Percentiles rank a stretch among this genome's conserved stretches.
These are phyloP conservation scores for Eidolon helvum DNA, from an alignment of 2,113 vertebrate genomes.

Conservation along the genomic window DNA sequence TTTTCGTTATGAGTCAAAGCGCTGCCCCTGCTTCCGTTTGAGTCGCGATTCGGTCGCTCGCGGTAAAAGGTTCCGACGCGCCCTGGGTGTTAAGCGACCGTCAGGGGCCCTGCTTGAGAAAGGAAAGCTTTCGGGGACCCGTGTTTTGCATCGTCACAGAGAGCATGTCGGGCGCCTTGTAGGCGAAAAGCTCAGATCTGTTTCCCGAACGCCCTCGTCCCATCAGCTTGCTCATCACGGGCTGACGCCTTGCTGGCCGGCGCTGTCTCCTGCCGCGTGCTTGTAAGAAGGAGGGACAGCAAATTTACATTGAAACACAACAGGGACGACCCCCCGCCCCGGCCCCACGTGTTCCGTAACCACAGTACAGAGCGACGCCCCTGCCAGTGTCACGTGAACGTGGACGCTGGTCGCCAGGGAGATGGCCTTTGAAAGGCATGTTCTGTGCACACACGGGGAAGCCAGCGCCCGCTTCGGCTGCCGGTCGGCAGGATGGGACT, in stretches of 20 bases:
- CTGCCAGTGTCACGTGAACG: fast-evolving
- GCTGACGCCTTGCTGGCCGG: not conserved
- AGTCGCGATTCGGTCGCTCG: not conserved
- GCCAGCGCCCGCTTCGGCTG: fast-evolving
- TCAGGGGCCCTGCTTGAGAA: not conserved
- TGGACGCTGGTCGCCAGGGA: not conserved
- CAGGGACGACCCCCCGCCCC: fast-evolving
- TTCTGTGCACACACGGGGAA: fast-evolving
- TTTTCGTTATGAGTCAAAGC: not conserved
- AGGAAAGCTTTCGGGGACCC: not conserved
- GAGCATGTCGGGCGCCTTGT: fast-evolving
- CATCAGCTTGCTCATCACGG: fast-evolving
- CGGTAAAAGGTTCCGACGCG: fast-evolving
- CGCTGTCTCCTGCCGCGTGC: fast-evolving
- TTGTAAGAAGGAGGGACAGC: not conserved
- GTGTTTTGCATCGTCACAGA: not conserved
- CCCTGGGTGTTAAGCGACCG: fast-evolving
- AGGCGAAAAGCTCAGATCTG: not conserved
- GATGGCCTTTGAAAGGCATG: not conserved
- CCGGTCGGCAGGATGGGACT: fast-evolving
- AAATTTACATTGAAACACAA: not conserved
- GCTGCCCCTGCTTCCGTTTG: fast-evolving
- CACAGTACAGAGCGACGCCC: not conserved
- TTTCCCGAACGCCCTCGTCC: not conserved
- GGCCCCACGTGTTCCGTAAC: not conserved